Percentiles rank a stretch among this genome's conserved stretches.
phyloP scores from a whole-genome alignment of 2,888 invertebrate species.

The Strigamia maritima region DNA sequence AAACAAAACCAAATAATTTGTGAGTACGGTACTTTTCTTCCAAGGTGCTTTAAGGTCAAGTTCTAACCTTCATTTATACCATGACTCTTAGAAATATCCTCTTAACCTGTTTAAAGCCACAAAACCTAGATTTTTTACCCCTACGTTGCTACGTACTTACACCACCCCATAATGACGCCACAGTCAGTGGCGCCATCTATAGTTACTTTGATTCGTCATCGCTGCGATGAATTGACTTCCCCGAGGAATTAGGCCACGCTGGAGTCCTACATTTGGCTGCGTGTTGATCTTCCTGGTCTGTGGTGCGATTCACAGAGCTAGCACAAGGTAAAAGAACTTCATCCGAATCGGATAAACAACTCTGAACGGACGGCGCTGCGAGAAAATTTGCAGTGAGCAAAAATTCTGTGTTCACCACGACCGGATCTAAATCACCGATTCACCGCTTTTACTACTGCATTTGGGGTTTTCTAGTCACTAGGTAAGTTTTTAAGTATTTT shows the following conservation, averaged over 20 bases:
- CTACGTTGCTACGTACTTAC: not conserved
- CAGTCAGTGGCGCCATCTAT: not conserved
- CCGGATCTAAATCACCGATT: not conserved
- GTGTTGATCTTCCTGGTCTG: constrained; percentile 24
- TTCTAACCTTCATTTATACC: not conserved
- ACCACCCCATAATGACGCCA: not conserved
- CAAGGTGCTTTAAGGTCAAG: not conserved
- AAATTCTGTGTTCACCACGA: not conserved
- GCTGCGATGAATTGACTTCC: constrained; percentile 13
- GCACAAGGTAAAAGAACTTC: constrained; percentile 16
- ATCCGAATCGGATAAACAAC: constrained; percentile 21
- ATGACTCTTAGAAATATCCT: not conserved
- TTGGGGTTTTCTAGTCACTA: constrained; percentile 21
- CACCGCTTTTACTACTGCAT: not conserved
- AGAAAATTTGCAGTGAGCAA: not conserved
- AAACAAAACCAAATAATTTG: no score
- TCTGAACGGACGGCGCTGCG: not conserved
- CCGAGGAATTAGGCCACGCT: constrained; percentile 23
- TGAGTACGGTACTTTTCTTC: no score
- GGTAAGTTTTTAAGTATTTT: not conserved
- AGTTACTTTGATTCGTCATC: not conserved
- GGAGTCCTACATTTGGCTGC: constrained; percentile 22
- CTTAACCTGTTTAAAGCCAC: not conserved
- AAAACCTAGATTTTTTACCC: not conserved
- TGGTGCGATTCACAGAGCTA: constrained; percentile 4